These are phyloP conservation scores for Paradoxurus hermaphroditus DNA, from an alignment of 2,113 vertebrate species.

Conservation along the genomic window DNA sequence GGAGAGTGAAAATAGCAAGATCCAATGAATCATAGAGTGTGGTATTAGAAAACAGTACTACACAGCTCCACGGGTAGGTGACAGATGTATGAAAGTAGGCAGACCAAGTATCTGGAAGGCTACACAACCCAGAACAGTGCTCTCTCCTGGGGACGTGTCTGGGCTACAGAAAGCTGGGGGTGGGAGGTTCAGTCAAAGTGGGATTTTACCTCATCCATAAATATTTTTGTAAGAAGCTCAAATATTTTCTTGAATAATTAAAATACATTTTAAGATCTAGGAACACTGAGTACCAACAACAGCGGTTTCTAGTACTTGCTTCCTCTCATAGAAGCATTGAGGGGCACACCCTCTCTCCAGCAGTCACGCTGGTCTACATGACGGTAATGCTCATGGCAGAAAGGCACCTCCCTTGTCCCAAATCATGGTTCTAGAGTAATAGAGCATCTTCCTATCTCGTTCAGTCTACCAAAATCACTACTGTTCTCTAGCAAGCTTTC, in stretches of 20 bases:
- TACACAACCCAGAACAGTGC: neutral
- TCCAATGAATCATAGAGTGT: neutral
- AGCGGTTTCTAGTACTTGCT: neutral
- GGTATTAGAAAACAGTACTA: neutral
- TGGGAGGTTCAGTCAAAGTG: neutral
- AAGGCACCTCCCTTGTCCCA: neutral
- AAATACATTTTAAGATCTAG: constrained; percentile 15
- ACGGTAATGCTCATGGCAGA: neutral
- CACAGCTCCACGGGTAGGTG: neutral
- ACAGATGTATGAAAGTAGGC: neutral
- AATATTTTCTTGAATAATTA: neutral
- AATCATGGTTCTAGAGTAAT: neutral
- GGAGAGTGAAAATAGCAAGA: neutral
- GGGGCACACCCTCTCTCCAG: neutral
- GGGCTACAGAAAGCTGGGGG: neutral
- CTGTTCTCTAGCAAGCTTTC: neutral
- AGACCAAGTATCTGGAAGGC: neutral
- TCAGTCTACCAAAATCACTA: neutral
- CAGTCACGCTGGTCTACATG: neutral
- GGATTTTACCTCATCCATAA: neutral
- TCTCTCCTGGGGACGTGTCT: neutral
- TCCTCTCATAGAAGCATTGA: neutral
- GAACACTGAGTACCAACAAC: neutral
- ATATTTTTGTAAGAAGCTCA: neutral
- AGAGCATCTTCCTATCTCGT: neutral